Evolutionary conservation across 2,797 vertebrate genomes (phyloP).

Genomic region (Clarias platycephalus): DNA sequence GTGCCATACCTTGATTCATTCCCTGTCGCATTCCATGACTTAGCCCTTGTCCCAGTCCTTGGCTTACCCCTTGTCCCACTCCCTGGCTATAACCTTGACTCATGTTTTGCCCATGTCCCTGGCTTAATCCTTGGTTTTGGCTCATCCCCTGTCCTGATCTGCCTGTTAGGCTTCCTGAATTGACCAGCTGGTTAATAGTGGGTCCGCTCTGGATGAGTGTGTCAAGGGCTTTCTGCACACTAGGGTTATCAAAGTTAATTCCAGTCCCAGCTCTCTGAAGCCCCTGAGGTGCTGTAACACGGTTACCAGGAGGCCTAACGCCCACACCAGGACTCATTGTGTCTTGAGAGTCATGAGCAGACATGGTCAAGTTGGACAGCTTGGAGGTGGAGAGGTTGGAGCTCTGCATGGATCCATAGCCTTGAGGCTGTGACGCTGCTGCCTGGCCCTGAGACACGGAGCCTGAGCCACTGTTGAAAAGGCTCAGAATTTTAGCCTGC

Average conservation of each 20-base stretch:
- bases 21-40: background rate
- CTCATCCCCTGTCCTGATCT: conserved; percentile 66
- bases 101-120: conserved; percentile 59
- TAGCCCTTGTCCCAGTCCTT: conserved; percentile 23
- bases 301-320: conserved; percentile 60
- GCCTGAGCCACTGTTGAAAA: conserved; percentile 87
- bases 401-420: conserved; percentile 62
- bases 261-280: conserved; percentile 76
- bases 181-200: conserved; percentile 88
- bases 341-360: conserved; percentile 69
- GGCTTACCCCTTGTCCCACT: conserved; percentile 11
- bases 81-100: conserved; percentile 63
- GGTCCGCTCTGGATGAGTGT: conserved; percentile 96
- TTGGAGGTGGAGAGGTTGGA: conserved; percentile 31
- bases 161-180: conserved; percentile 59
- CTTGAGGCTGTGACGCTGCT: conserved; percentile 56
- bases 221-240: conserved; percentile 96
- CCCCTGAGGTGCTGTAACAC: conserved; percentile 69
- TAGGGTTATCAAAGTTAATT: conserved; percentile 98
- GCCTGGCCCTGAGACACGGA: conserved; percentile 10
- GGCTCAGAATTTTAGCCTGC: conserved; percentile 97
- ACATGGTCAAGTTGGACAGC: conserved; percentile 29
- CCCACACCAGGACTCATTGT: conserved; percentile 65
- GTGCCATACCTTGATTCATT: background rate
- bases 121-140: conserved; percentile 53